Evolutionary conservation across 2,888 invertebrate genomes (phyloP).

Genomic region (Heteromyza rotundicornis): DNA sequence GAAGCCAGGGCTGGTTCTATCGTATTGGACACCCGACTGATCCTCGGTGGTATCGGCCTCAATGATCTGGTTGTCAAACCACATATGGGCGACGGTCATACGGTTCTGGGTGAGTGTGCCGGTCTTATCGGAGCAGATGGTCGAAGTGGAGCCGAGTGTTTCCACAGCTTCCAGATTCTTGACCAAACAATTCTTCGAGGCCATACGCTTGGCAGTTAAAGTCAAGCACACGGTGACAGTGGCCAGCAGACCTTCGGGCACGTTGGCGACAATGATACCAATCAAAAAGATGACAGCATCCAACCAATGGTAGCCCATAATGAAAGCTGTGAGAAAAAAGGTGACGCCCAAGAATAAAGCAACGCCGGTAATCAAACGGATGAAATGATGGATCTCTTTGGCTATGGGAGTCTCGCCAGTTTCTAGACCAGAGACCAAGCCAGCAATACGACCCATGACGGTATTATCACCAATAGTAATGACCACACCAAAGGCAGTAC

Average conservation of each 20-base stretch:
- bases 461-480: constrained; percentile 95
- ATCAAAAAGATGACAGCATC: constrained; percentile 99
- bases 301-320: constrained; percentile 97
- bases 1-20: constrained; percentile 83
- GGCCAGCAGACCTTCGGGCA: constrained; percentile 97
- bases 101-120: constrained; percentile 98
- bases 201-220: constrained; percentile 98
- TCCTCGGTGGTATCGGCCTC: constrained; percentile 99
- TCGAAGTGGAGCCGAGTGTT: constrained; percentile 97
- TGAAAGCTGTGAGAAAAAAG: constrained; percentile 97
- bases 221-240: constrained; percentile 99
- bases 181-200: constrained; percentile 97
- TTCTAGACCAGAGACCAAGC: constrained; percentile 90
- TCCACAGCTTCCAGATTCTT: constrained; percentile 99
- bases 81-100: constrained; percentile 99
- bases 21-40: constrained; percentile 94
- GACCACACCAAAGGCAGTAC: constrained; percentile 88
- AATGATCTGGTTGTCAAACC: constrained; percentile 98
- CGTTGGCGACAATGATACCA: constrained; percentile 99
- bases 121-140: constrained; percentile 99
- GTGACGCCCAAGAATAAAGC: constrained; percentile 95
- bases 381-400: constrained; percentile 98
- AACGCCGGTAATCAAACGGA: constrained; percentile 96
- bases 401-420: constrained; percentile 98
- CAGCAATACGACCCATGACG: constrained; percentile 96